phyloP scores from a whole-genome alignment of 2,797 vertebrate species.

The Brachyalestes nurse region DNA sequence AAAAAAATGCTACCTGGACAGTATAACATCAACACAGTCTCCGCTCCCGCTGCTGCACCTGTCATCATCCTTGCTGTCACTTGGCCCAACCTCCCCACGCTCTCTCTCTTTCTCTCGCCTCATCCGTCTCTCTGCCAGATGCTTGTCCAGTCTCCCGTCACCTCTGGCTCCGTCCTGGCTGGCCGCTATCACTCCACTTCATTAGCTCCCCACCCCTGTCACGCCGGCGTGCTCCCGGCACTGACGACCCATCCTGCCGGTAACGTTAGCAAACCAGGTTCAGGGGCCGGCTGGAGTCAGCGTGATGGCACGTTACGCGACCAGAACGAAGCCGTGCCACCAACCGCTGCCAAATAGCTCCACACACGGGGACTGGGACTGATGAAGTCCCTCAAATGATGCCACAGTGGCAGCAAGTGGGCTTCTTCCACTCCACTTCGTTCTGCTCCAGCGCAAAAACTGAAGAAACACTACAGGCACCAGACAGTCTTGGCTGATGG shows the following conservation, averaged over 20 bases:
- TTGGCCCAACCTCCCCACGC: constrained; percentile 14
- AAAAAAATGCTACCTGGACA: too few species aligned
- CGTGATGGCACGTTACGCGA: background rate
- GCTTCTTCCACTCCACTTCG: background rate
- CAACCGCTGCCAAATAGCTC: background rate
- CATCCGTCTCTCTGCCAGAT: constrained; percentile 75
- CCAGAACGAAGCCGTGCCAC: constrained; percentile 62
- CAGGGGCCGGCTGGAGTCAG: constrained; percentile 75
- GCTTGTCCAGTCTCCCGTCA: constrained; percentile 80
- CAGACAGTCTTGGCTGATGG: too few species aligned
- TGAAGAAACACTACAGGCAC: too few species aligned
- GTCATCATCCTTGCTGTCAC: constrained; percentile 48
- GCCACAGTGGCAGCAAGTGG: background rate
- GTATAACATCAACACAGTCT: too few species aligned
- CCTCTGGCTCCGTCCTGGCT: constrained; percentile 79
- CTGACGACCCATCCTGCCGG: constrained; percentile 74
- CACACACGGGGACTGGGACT: background rate
- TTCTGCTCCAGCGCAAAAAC: too few species aligned
- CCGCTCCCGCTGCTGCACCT: constrained; percentile 54
- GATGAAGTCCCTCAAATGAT: background rate
- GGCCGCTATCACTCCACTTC: constrained; percentile 82
- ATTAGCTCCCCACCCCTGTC: constrained; percentile 86
- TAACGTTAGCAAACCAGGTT: constrained; percentile 67
- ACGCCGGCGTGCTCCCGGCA: constrained; percentile 76
- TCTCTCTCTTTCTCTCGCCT: constrained; percentile 17